These are phyloP conservation scores for Empidonax traillii DNA, from an alignment of 2,113 vertebrate species.

Conservation along the genomic window DNA sequence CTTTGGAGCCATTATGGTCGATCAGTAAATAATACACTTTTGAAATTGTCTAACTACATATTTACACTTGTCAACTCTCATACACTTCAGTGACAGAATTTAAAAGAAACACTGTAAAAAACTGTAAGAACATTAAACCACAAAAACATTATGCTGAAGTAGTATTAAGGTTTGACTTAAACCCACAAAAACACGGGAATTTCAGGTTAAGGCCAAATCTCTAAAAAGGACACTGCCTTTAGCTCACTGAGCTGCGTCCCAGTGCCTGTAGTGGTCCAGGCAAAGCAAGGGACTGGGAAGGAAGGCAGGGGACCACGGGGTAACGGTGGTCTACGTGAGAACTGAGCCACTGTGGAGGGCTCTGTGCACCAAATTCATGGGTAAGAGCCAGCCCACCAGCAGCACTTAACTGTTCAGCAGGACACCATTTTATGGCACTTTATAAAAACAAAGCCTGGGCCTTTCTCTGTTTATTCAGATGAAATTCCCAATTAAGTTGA, in stretches of 20 bases:
- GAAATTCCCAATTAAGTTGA: not conserved
- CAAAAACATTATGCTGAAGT: conserved; percentile 33
- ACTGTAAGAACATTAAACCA: conserved; percentile 58
- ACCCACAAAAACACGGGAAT: conserved; percentile 24
- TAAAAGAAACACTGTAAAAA: conserved; percentile 71
- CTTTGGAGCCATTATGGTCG: conserved; percentile 71
- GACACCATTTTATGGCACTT: not conserved
- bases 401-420: not conserved
- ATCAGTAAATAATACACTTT: conserved; percentile 83
- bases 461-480: conserved; percentile 15
- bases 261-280: not conserved
- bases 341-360: not conserved
- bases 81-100: conserved; percentile 76
- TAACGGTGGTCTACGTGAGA: not conserved
- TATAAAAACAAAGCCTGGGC: not conserved
- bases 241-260: not conserved
- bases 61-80: conserved; percentile 78
- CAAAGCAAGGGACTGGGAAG: not conserved
- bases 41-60: conserved; percentile 78
- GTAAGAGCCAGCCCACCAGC: not conserved
- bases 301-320: not conserved
- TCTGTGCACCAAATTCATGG: not conserved
- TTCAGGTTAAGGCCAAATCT: conserved; percentile 17
- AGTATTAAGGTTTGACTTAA: conserved; percentile 47
- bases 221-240: not conserved